Base-by-base conservation (phyloP, 1,140 invertebrate genomes). In the Nasonia giraulti region DNA sequence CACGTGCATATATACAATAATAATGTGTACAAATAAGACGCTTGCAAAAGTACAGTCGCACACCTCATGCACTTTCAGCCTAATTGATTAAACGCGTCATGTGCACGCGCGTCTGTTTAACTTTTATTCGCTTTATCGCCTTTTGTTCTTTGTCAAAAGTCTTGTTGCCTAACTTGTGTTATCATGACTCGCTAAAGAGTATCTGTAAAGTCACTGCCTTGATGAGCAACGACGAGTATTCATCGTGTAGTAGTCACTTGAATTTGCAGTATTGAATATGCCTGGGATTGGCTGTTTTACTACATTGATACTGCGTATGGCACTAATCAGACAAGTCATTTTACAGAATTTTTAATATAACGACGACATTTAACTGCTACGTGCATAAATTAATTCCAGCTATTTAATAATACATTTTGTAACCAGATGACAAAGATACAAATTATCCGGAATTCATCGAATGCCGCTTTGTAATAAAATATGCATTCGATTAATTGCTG, bases 131-230 rank as follows among this genome's bases (percentile, higher is more conserved):
- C 55, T 76, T 82, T 55, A 82, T 82, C 20, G 73, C 33, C 33
- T 75, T 14, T 6, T 31, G 69, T 78, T 23, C 33, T 27, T 17
- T 83, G 74, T 77, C 40, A 37, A 78, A 71, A 55, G 78, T 78
- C 75, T 83, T 83, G 69, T 83, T 83, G 55, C 66, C 62, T 68
- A 83, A 78, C 31, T 12, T 44, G 50, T 62, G 69, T 77, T 69
- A 69, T 83, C 44, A 31, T 55, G 37, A 82, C 5, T 62, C 17
- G 6, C 55, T 62, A n/a, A 62, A 62, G 14, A 62, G 17, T 62
- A 62, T 62, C 55, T 62, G 55, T 62, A 62, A 62, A 62, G 17
- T 62, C 17, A 62, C 55, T 62, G 55, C 55, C 55, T n/a, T 62
- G 17, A 62, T 62, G 55, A 62, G 55, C 55, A 6, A 62, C 55